Percentiles rank a stretch among this genome's conserved stretches.
Conservation (phyloP, 2,888 invertebrate genomes). For the Hanleya hanleyi region DNA sequence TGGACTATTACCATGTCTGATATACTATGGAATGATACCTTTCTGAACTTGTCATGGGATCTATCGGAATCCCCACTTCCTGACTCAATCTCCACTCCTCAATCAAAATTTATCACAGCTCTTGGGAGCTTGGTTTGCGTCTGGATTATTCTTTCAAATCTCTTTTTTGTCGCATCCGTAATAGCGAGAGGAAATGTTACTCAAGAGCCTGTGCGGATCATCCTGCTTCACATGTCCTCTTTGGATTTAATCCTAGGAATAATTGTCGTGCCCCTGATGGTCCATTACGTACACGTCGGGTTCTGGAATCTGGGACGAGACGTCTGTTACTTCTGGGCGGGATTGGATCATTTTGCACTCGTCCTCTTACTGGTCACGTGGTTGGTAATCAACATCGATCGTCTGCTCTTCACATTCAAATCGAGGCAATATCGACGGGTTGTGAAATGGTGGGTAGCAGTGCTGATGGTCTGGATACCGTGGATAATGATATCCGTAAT, state of each 20-base stretch:
- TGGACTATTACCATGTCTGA: not conserved
- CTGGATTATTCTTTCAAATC: not conserved
- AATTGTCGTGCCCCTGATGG: not conserved
- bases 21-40: not conserved
- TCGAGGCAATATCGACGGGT: not conserved
- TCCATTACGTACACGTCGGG: not conserved
- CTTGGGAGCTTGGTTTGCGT: not conserved
- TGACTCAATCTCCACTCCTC: not conserved
- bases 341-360: not conserved
- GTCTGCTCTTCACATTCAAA: not conserved
- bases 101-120: not conserved
- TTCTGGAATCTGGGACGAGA: not conserved
- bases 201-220: not conserved
- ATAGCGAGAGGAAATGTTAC: not conserved
- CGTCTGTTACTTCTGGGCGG: not conserved
- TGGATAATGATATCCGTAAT: not conserved
- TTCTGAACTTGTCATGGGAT: not conserved
- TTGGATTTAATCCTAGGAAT: not conserved
- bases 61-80: not conserved
- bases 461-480: conserved; percentile 1
- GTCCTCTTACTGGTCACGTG: not conserved
- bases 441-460: not conserved
- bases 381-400: not conserved
- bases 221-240: not conserved
- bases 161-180: not conserved